These are phyloP conservation scores for Poecilia velifera DNA, from an alignment of 2,797 vertebrate species.

Conservation along the genomic window DNA sequence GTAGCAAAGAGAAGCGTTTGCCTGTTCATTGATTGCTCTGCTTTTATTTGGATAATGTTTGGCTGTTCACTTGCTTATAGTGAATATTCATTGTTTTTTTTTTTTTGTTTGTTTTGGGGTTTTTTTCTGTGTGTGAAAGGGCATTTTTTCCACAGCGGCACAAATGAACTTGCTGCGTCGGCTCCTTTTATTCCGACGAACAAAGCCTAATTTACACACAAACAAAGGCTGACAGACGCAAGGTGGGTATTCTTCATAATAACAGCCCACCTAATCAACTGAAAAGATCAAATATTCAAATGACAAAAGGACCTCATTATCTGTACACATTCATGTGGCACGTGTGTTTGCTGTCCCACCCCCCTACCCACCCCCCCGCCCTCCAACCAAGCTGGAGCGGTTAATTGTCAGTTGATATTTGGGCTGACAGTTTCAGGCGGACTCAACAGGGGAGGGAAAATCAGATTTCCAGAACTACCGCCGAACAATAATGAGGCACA, in stretches of 20 bases:
- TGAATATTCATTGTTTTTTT: not conserved
- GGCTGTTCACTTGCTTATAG: not conserved
- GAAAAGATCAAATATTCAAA: constrained; percentile 83
- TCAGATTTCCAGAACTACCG: constrained; percentile 64
- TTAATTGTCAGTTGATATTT: constrained; percentile 81
- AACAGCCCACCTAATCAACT: constrained; percentile 76
- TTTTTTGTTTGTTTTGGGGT: not conserved
- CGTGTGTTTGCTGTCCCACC: constrained; percentile 5
- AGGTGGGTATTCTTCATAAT: constrained; percentile 58
- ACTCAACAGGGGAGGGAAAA: constrained; percentile 63
- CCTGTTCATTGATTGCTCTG: not conserved
- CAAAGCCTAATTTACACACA: constrained; percentile 71
- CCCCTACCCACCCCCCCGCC: constrained; percentile 24
- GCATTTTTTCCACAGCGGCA: constrained; percentile 29
- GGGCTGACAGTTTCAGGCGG: constrained; percentile 68
- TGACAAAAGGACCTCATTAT: constrained; percentile 82
- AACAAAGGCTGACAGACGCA: constrained; percentile 64
- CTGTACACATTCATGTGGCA: constrained; percentile 48
- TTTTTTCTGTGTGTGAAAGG: constrained; percentile 24
- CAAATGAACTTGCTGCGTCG: constrained; percentile 44
- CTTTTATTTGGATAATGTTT: not conserved
- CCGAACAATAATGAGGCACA: constrained; percentile 71
- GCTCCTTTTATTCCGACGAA: constrained; percentile 40
- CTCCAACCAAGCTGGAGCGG: constrained; percentile 51
- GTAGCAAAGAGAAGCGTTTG: not conserved